Evolutionary conservation across 2,888 invertebrate species (phyloP).

Genomic region (Lochmaea crataegi): DNA sequence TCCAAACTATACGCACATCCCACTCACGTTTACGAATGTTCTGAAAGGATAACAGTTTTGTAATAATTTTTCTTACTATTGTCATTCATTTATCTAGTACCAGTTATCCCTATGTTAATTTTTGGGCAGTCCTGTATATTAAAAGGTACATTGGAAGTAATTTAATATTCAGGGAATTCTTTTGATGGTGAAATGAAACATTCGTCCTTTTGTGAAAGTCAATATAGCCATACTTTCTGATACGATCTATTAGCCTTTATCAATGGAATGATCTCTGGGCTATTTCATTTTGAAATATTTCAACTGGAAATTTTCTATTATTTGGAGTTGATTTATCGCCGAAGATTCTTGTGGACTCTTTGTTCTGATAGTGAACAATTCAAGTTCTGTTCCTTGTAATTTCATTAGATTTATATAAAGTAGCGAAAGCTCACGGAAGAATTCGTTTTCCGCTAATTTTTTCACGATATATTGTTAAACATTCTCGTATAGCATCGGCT

Average conservation of each 20-base stretch:
- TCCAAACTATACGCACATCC: background rate
- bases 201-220: constrained; percentile 21
- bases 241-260: constrained; percentile 32
- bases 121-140: too few relatives aligned
- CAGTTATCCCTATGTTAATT: too few relatives aligned
- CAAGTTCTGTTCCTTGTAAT: constrained; percentile 17
- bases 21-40: background rate
- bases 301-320: constrained; percentile 35
- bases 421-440: background rate
- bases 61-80: too few relatives aligned
- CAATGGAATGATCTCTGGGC: constrained; percentile 31
- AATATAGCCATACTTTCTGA: constrained; percentile 29
- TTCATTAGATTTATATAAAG: constrained; percentile 31
- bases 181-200: constrained; percentile 24
- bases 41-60: background rate
- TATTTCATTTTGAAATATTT: constrained; percentile 37
- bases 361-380: constrained; percentile 27
- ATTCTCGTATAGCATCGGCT: too few relatives aligned
- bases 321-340: constrained; percentile 29
- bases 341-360: constrained; percentile 30
- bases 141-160: background rate
- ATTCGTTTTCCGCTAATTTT: too few relatives aligned
- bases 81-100: too few relatives aligned
- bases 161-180: background rate
- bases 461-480: too few relatives aligned